Base-by-base conservation (phyloP, 1,140 invertebrate species). In the Zaprionus ornatus region DNA sequence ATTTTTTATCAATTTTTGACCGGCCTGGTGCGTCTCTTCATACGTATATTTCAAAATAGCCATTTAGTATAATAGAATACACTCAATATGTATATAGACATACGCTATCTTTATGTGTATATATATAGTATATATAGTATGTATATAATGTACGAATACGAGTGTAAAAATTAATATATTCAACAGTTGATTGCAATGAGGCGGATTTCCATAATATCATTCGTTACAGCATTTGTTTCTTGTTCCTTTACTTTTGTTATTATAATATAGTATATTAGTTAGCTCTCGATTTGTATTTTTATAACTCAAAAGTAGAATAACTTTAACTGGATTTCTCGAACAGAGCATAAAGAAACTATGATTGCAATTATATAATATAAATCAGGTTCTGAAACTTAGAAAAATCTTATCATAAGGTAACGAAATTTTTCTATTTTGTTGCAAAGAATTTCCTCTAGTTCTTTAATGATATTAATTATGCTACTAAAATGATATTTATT, bases 111-210 rank as follows among this genome's bases (percentile, higher is more conserved):
- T 50, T 13, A 76, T 66, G 71, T 37, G 60, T 63, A 62, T 63
- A 42, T 65, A 80, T 75, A 74, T 55, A 68, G 10, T 82, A 74
- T 71, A 61, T 74, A 74, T 84, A 40, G 35, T 77, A 69, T 62
- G 55, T 74, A 61, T 82, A 78, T 78, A 74, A 27, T 29, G 19
- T 62, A 48, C 15, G 40, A 52, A n/a, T 67, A 37, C 79, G 52
- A 82, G 76, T 85, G 73, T 54, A 86, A 80, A 45, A 80, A 80
- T 76, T 88, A 84, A 85, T 68, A 74, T 90, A 84, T 77, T 90
- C 57, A 90, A 90, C 86, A 90, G 67, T 90, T 90, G 85, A 90
- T 90, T 90, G 85, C 86, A 82, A 90, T 90, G 85, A 90, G 85
- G 85, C 85, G 85, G 85, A 82, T 79, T 90, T 90, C 60, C 73